These are phyloP conservation scores for Huso huso DNA, from an alignment of 2,797 vertebrate genomes.

Conservation along the genomic window DNA sequence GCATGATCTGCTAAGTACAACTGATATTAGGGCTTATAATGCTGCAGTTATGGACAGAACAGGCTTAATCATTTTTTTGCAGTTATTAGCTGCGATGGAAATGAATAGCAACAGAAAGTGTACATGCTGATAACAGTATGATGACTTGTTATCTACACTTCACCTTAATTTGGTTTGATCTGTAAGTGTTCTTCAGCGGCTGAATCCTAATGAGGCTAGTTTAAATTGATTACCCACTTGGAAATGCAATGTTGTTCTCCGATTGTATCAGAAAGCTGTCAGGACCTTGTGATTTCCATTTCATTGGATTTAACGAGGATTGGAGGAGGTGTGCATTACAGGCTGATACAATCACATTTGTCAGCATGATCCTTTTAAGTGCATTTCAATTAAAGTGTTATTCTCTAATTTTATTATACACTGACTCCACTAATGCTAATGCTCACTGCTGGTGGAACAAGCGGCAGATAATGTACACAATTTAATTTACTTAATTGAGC, in stretches of 20 bases:
- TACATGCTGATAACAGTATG: slow-evolving; percentile 57
- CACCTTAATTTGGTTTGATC: slow-evolving; percentile 74
- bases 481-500: slow-evolving; percentile 97
- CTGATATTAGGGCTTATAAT: slow-evolving; percentile 14
- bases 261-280: slow-evolving; percentile 82
- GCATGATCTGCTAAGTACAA: slow-evolving; percentile 9
- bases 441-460: slow-evolving; percentile 68
- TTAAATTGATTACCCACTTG: slow-evolving; percentile 80
- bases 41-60: slow-evolving; percentile 9
- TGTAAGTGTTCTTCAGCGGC: slow-evolving; percentile 61
- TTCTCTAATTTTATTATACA: slow-evolving; percentile 94
- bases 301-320: slow-evolving; percentile 87
- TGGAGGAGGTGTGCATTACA: slow-evolving; percentile 75
- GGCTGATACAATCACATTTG: slow-evolving; percentile 91
- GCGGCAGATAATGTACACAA: slow-evolving; percentile 83
- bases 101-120: slow-evolving; percentile 52
- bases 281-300: slow-evolving; percentile 74
- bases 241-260: slow-evolving; percentile 59
- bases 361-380: slow-evolving; percentile 95
- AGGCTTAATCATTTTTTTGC: slow-evolving; percentile 27
- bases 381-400: slow-evolving; percentile 95
- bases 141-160: slow-evolving; percentile 62
- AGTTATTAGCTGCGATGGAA: slow-evolving; percentile 48
- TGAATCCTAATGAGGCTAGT: slow-evolving; percentile 63
- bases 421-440: slow-evolving; percentile 62